Base-by-base conservation (phyloP, 2,888 invertebrate genomes). In the Nezara viridula region DNA sequence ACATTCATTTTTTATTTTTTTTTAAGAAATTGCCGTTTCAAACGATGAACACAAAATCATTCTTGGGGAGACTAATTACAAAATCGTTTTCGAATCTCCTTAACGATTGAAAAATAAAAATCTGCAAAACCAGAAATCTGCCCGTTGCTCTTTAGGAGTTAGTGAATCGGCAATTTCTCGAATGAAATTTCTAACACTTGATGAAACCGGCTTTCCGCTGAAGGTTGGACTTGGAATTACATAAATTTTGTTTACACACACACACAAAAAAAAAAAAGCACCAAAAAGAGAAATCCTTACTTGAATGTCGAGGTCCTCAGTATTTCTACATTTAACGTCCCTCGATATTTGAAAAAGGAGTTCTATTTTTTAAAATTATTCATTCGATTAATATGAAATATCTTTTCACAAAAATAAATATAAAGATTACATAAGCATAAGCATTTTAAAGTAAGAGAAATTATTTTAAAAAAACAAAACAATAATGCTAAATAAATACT, bases 171-270 rank as follows among this genome's bases (percentile, higher is more conserved):
- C 10, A 60, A 32, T 66, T 66, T 66, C 32, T 66, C 66, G 6
- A 19, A 14, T 66, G 66, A 32, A 66, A 66, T 14, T 32, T 16
- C 32, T 16, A 32, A 66, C 19, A 66, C 32, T 66, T 32, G 32
- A 66, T 32, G 7, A 66, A 66, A 66, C 66, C 66, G 66, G 66
- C 66, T 66, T 37, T 66, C 7, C 5, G 32, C 32, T 66, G 27
- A 66, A 66, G 66, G 66, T 66, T 32, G 19, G 32, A 32, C 66
- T 32, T 19, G 19, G 32, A 19, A 66, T 66, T 66, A 32, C 66
- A 66, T 66, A 66, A 66, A 66, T 66, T 66, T 66, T 66, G 66
- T 66, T 66, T 32, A 66, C 66, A 66, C 66, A 66, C n/a, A n/a
- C n/a, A 66, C 66, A 32, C 32, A 66, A 32, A 66, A 9, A 4